These are phyloP conservation scores for Flexamia atlantica DNA, from an alignment of 2,888 invertebrate genomes.

Conservation along the genomic window DNA sequence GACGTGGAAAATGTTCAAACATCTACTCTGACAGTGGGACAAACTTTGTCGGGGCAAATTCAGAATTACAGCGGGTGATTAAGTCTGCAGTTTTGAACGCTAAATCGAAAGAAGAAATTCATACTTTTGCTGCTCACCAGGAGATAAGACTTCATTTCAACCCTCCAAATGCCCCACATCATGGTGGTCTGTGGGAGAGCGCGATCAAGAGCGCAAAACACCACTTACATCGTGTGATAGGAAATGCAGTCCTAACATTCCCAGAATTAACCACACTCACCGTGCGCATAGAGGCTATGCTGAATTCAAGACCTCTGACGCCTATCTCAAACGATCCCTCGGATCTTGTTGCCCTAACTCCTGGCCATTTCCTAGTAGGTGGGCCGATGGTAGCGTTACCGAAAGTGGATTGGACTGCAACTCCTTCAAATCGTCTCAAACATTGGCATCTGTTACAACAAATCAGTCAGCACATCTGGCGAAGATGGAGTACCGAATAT, in stretches of 20 bases:
- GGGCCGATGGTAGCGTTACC: slow-evolving; percentile 5
- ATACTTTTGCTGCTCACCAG: slow-evolving; percentile 65
- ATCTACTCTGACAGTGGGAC: slow-evolving; percentile 68
- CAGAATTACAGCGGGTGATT: slow-evolving; percentile 46
- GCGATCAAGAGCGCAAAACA: slow-evolving; percentile 56
- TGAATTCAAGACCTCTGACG: slow-evolving; percentile 59
- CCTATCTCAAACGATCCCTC: slow-evolving; percentile 54
- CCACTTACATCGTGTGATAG: slow-evolving; percentile 54
- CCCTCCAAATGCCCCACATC: slow-evolving; percentile 54
- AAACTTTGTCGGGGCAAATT: slow-evolving; percentile 67
- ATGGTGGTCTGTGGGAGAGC: slow-evolving; percentile 60
- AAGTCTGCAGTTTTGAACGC: slow-evolving; percentile 45
- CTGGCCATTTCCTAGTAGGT: slow-evolving; percentile 60
- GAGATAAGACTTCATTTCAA: slow-evolving; percentile 66
- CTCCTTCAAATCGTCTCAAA: neutral
- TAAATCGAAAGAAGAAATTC: slow-evolving; percentile 68
- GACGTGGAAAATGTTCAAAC: slow-evolving; percentile 65
- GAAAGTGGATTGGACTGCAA: slow-evolving; percentile 15
- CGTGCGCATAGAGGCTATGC: slow-evolving; percentile 54
- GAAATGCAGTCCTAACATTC: slow-evolving; percentile 35
- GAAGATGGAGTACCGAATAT: slow-evolving; percentile 57
- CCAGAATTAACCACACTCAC: slow-evolving; percentile 57
- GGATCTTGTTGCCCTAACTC: slow-evolving; percentile 38
- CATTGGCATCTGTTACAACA: slow-evolving; percentile 43
- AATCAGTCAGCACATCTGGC: slow-evolving; percentile 53